Evolutionary conservation across 2,797 vertebrate genomes (phyloP), one percentile per base, ranked within the genome.

Genomic region (Bradypodion pumilum): DNA sequence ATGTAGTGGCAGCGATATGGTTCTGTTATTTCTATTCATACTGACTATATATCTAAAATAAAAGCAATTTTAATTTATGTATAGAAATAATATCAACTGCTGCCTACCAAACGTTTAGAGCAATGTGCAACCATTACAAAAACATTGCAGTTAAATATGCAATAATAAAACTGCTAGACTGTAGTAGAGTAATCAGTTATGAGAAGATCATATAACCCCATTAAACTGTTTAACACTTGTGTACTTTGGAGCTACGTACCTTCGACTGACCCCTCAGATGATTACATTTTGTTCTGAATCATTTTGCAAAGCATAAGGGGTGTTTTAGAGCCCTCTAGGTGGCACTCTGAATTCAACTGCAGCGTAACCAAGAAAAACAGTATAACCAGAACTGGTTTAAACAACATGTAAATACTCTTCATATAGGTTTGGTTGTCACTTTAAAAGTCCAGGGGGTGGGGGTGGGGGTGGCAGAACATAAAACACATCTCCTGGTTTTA

Each of bases 291-390:
- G n/a, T 32, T 56, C 16, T 21, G 52, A 19, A 5, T 56, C 52
- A 56, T 16, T 56, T 21, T 74, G 29, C 32, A 0, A 52, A 8
- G 6, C 23, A 78, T 1, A 72, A 29, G 15, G 25, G 59, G 8
- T n/a, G 35, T 62, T 56, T 46, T 25, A 42, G 0, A 0, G 13
- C 1, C 89, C 92, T 87, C 80, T 92, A 92, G 93, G 86, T 89
- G 93, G 94, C 88, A 91, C 91, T 91, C 82, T 88, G 84, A 16
- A 0, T 82, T 85, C 89, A 90, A 21, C 21, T 65, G 27, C 13
- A n/a, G n/a, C 9, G 44, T 46, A 27, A 83, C 19, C 1, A 40
- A 69, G 49, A 62, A 68, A 74, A 52, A 42, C 46, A 6, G 2
- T 15, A 59, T 13, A 42, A 13, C 37, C n/a, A 69, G 46, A 59